Evolutionary conservation across 2,797 vertebrate genomes (phyloP).

Genomic region (Alauda arvensis): DNA sequence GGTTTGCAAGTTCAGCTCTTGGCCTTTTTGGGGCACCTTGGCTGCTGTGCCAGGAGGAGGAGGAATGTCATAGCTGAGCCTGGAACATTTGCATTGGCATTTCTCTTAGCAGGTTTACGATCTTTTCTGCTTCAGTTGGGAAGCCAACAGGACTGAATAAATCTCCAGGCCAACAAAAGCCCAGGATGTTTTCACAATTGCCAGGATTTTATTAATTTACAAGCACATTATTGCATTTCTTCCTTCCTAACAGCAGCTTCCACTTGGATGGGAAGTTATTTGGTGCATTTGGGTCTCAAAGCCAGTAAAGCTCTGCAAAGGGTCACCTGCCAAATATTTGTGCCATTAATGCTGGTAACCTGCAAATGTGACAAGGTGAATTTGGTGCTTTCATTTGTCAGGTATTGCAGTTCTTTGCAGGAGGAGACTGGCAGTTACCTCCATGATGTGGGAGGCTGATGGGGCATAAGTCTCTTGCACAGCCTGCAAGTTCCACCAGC

Average conservation of each 20-base stretch:
- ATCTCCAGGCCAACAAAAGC: slow-evolving; percentile 27
- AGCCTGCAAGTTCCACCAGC: not conserved
- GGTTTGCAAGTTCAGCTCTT: slow-evolving; percentile 4
- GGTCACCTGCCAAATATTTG: not conserved
- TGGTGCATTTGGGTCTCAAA: not conserved
- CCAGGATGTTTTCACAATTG: slow-evolving; percentile 16
- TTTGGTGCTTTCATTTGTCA: not conserved
- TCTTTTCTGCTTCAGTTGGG: slow-evolving; percentile 34
- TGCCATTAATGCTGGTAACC: not conserved
- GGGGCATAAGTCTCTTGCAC: not conserved
- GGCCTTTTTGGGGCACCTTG: not conserved
- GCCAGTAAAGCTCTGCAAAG: not conserved
- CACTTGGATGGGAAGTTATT: not conserved
- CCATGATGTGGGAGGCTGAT: not conserved
- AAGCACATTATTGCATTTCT: not conserved
- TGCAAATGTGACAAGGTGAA: not conserved
- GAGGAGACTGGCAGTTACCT: not conserved
- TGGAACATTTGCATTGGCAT: slow-evolving; percentile 2
- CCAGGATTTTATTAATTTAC: slow-evolving; percentile 34
- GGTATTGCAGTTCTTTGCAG: not conserved
- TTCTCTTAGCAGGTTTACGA: slow-evolving; percentile 38
- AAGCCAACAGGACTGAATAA: slow-evolving; percentile 41
- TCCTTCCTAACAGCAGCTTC: not conserved
- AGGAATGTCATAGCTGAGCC: not conserved
- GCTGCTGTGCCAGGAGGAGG: slow-evolving; percentile 5